Evolutionary conservation across 2,888 invertebrate species (phyloP).

Genomic region (Oscheius myriophilus): DNA sequence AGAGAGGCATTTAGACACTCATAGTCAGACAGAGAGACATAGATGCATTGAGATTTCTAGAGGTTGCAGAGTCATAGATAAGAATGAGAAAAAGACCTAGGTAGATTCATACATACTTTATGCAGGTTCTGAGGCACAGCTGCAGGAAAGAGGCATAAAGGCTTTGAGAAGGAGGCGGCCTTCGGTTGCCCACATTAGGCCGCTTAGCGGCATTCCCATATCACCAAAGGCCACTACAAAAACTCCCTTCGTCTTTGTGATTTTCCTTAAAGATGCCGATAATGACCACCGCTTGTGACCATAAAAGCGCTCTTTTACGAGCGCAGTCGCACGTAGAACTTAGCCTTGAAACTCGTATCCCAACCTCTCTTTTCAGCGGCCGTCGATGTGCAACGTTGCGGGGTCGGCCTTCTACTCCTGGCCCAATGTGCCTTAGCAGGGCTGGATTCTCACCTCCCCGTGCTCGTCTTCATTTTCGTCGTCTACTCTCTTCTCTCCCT

Average conservation of each 20-base stretch:
- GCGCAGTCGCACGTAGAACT: not conserved
- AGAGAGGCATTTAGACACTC: too few species aligned
- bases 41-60: not conserved
- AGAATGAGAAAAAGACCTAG: too few species aligned
- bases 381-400: slow-evolving; percentile 9
- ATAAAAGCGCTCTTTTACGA: not conserved
- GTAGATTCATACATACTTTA: too few species aligned
- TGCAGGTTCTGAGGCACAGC: too few species aligned
- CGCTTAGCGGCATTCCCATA: too few species aligned
- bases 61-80: not conserved
- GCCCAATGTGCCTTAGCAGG: slow-evolving; percentile 5
- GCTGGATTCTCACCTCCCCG: slow-evolving; percentile 14
- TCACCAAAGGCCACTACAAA: too few species aligned
- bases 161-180: too few species aligned
- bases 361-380: slow-evolving; percentile 9
- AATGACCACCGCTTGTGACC: not conserved
- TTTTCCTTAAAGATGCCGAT: too few species aligned
- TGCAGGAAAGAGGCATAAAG: too few species aligned
- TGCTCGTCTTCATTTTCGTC: slow-evolving; percentile 15
- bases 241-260: too few species aligned
- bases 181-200: too few species aligned
- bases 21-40: not conserved
- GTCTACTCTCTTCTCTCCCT: slow-evolving; percentile 18
- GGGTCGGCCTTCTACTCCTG: not conserved
- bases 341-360: too few species aligned